phyloP scores from a whole-genome alignment of 2,797 vertebrate species.

The Platalea minor region DNA sequence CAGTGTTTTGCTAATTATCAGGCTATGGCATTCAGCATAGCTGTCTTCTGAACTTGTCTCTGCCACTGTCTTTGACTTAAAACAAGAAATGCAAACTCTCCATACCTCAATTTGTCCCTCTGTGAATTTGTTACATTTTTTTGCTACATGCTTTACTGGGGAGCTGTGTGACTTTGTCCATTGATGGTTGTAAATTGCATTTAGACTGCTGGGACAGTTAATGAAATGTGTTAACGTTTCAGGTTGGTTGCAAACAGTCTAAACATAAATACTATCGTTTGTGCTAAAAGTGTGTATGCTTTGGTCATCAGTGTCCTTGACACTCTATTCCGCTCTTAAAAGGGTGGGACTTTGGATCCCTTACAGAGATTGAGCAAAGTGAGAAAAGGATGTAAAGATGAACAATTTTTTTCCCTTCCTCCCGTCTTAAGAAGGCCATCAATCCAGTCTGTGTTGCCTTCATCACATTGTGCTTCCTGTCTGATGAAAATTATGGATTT shows the following conservation, averaged over 20 bases:
- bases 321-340: not conserved
- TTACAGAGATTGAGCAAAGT: not conserved
- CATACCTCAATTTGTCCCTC: not conserved
- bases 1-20: not conserved
- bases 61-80: not conserved
- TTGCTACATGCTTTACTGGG: not conserved
- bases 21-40: not conserved
- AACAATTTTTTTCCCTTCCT: not conserved
- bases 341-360: not conserved
- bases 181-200: not conserved
- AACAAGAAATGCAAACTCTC: not conserved
- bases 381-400: not conserved
- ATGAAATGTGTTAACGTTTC: not conserved
- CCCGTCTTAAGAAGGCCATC: not conserved
- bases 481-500: not conserved
- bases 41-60: not conserved
- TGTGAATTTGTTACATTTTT: not conserved
- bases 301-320: not conserved
- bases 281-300: not conserved
- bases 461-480: not conserved
- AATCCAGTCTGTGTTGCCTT: not conserved
- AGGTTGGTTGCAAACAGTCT: not conserved
- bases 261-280: not conserved
- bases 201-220: not conserved
- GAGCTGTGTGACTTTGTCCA: not conserved